Conservation (phyloP, 2,113 vertebrate species). For the Saccopteryx bilineata region DNA sequence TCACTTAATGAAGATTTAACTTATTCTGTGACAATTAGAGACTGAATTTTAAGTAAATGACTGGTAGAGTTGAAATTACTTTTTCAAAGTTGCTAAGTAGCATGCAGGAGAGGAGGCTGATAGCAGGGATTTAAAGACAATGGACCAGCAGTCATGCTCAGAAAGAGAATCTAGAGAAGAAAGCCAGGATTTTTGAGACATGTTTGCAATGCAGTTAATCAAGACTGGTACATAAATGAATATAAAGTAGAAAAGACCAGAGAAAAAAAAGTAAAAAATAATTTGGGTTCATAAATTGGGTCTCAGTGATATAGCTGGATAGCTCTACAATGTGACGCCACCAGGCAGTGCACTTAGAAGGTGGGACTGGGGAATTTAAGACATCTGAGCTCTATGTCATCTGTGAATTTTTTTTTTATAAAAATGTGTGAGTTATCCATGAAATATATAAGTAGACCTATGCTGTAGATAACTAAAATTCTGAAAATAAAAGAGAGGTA, state of each 20-base stretch:
- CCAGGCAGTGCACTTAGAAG: neutral
- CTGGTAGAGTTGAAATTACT: neutral
- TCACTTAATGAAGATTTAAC: neutral
- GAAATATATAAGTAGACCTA: neutral
- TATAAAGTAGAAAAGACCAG: neutral
- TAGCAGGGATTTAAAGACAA: neutral
- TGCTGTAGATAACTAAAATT: neutral
- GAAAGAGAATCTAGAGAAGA: neutral
- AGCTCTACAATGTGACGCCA: neutral
- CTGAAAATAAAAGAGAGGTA: slow-evolving; percentile 7
- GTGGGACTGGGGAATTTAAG: neutral
- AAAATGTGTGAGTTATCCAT: neutral
- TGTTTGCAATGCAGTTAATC: neutral
- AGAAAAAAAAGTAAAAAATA: neutral
- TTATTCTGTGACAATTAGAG: neutral
- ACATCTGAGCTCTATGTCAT: neutral
- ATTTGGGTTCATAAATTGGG: neutral
- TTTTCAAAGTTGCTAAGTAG: neutral
- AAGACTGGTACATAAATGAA: neutral
- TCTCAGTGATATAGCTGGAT: neutral
- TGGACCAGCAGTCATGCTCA: neutral
- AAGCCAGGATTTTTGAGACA: neutral
- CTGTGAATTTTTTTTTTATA: neutral
- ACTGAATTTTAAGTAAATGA: neutral
- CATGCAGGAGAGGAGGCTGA: neutral